Evolutionary conservation across 2,797 vertebrate genomes (phyloP), one percentile per base, ranked within the genome.

Genomic region (Balearica regulorum): DNA sequence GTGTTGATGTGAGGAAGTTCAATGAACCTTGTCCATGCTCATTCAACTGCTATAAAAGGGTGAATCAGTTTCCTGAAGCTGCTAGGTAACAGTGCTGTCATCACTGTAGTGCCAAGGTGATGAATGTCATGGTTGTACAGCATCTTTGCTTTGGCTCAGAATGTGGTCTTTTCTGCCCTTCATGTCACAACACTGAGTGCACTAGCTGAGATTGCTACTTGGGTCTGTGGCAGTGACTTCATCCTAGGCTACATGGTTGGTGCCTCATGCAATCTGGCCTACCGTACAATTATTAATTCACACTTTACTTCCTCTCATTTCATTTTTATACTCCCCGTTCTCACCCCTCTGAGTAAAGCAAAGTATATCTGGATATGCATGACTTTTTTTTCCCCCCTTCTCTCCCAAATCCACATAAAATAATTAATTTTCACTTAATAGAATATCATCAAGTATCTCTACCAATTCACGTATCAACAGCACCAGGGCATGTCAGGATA

Each of bases 61-160:
- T 91, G 80, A 94, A 87, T 89, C 88, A 93, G 58, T 88, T 82
- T 93, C 71, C 75, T 57, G 75, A 87, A 57, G 86, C 77, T 95
- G 80, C 95, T 31, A 93, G 88, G 93, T 80, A 93, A 77, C 87
- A 70, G n/a, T 6, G 20, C 73, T 94, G 73, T 87, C 85, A 90
- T 33, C 55, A 62, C 48, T 51, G 48, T 4, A 44, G n/a, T 49
- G 66, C 70, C 1, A 0, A 54, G 54, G 43, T 61, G 57, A 76
- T 62, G 54, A 57, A 39, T 33, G 77, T 26, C 71, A 46, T 17
- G 41, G 55, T 19, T 64, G 39, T 43, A 58, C 13, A 62, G 58
- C 54, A 62, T 33, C 87, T 81, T 88, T 5, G 1, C 26, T 39
- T 64, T 5, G 20, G 41, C 73, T 87, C 25, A 31, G 21, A 87